Conservation (phyloP, 2,113 vertebrate genomes). For the Dicerorhinus sumatrensis region DNA sequence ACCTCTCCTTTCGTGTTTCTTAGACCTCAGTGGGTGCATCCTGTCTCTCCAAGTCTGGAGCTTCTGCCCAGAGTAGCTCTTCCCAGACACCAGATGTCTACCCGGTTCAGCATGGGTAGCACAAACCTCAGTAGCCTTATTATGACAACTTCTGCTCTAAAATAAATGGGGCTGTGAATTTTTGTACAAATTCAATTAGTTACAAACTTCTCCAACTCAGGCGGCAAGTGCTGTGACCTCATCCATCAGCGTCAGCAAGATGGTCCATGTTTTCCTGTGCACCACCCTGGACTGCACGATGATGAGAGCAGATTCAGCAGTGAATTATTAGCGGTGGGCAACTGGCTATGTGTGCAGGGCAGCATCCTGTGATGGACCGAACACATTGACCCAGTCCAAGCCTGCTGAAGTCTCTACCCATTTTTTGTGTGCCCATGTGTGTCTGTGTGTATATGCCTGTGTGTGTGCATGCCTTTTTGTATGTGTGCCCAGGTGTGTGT, state of each 20-base stretch:
- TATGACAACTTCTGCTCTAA: neutral
- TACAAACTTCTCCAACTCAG: too few relatives aligned
- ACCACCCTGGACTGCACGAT: accelerated
- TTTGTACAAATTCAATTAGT: accelerated
- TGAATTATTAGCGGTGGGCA: neutral
- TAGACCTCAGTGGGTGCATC: accelerated
- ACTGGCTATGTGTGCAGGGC: accelerated
- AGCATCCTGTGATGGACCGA: too few relatives aligned
- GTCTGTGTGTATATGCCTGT: accelerated
- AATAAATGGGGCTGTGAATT: neutral
- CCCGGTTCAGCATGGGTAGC: neutral
- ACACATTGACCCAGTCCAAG: accelerated
- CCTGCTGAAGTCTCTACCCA: accelerated
- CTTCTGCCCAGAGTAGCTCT: accelerated
- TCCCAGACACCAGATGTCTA: accelerated
- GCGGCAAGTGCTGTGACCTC: accelerated
- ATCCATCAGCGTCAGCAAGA: accelerated
- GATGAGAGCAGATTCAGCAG: too few relatives aligned
- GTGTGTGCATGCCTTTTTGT: too few relatives aligned
- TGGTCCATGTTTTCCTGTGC: too few relatives aligned
- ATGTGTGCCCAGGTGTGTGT: accelerated
- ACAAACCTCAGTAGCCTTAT: accelerated
- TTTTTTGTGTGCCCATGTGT: neutral
- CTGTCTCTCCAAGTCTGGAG: neutral
- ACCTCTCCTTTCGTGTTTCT: neutral